Conservation (phyloP, 1,140 invertebrate genomes). For the Lasioglossum baleicum region DNA sequence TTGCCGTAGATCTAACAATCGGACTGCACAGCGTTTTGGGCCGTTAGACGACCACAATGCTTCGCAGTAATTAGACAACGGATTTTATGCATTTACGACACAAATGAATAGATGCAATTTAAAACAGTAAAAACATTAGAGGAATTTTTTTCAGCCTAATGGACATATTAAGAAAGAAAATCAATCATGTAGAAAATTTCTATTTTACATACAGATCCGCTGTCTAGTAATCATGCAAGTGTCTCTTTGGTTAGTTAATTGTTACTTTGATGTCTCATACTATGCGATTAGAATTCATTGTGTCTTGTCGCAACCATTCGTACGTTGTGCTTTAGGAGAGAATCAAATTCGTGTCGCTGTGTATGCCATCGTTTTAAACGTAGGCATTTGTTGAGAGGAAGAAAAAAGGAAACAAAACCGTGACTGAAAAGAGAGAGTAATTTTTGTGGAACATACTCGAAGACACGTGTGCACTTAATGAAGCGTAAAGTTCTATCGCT, state of each 20-base stretch:
- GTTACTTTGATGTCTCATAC: constrained; percentile 3
- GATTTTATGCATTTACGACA: no score
- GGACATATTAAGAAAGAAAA: no score
- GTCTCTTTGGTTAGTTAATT: constrained; percentile 44
- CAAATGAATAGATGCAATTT: no score
- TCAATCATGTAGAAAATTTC: no score
- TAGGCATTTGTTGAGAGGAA: constrained; percentile 1
- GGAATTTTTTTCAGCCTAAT: no score
- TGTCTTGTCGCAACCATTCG: background rate
- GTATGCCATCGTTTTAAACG: background rate
- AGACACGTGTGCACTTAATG: constrained; percentile 17
- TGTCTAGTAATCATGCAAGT: background rate
- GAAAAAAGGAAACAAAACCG: constrained; percentile 2
- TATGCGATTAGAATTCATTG: background rate
- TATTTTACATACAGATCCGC: no score
- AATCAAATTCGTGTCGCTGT: constrained; percentile 14
- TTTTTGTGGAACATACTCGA: constrained; percentile 31
- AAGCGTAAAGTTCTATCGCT: constrained; percentile 14
- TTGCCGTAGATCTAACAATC: constrained; percentile 24
- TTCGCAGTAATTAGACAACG: background rate
- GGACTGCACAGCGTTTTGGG: background rate
- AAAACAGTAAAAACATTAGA: no score
- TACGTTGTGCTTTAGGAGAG: constrained; percentile 29
- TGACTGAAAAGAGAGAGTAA: background rate
- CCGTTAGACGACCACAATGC: background rate